Base-by-base conservation (phyloP, 2,888 invertebrate species). In the Copidosoma aretas region DNA sequence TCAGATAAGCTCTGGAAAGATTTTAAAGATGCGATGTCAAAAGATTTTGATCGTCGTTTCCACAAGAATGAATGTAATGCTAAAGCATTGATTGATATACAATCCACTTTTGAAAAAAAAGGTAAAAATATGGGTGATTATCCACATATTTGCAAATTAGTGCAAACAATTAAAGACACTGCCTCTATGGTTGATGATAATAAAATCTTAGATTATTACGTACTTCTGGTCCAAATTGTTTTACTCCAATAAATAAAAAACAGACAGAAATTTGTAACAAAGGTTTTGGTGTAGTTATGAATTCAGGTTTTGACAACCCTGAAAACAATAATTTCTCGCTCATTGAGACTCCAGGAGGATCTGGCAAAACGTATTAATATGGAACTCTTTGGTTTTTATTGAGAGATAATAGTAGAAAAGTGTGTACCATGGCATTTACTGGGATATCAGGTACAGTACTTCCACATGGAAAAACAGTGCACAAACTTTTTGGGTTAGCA, bases 301-400 rank as follows among this genome's bases (percentile, higher is more conserved):
- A 53, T 21, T 21, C 51, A 52, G 22, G 19, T 58, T 21, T 8
- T 21, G n/a, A 39, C 5, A 12, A 32, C 21, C 17, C 15, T 49
- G 58, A 51, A 43, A 58, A 39, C 15, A 64, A 39, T 60, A 52
- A 22, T 56, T 21, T 2, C 59, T 61, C 69, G 43, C 73, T 70
- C 32, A 70, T 73, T 24, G 84, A 84, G 74, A 84, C 81, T n/a
- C 81, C 84, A 1, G 84, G 82, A 8, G 84, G 84, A 19, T 79
- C 81, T 21, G 84, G 83, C 1, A 85, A 85, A 75, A 84, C 84
- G 1, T 84, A 75, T 68, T 65, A 84, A 0, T 81, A 80, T 65
- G 75, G 74, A 53, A 75, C 76, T 12, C 53, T 79, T 4, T 65
- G 73, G 17, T 43, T 25, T 14, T 19, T 12, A n/a, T 43, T 59